phyloP scores from a whole-genome alignment of 2,888 invertebrate genomes.

The Caenorhabditis parvicauda region DNA sequence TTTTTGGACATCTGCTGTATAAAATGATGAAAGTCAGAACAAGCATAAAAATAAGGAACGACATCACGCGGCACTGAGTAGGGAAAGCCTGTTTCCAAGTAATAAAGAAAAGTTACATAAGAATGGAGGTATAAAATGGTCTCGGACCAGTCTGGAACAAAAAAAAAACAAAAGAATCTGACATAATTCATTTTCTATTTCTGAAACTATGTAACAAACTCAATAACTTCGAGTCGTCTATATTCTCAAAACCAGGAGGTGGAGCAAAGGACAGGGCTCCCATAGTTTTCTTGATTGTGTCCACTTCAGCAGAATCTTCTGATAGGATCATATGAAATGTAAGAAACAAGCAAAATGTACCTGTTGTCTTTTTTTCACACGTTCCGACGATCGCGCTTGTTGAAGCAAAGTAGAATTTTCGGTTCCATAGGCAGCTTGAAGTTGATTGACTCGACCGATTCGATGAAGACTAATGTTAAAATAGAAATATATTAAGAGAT shows the following conservation, averaged over 20 bases:
- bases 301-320: constrained; percentile 33
- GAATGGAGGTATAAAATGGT: neutral
- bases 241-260: constrained; percentile 32
- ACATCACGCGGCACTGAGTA: neutral
- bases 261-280: constrained; percentile 28
- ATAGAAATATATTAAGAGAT: too few relatives aligned
- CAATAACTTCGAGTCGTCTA: constrained; percentile 27
- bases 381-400: too few relatives aligned
- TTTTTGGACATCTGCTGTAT: neutral
- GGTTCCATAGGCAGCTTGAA: too few relatives aligned
- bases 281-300: constrained; percentile 32
- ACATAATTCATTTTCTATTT: constrained; percentile 4
- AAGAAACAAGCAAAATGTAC: neutral
- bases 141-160: neutral
- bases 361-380: too few relatives aligned
- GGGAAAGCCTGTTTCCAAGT: neutral
- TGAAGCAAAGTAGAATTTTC: too few relatives aligned
- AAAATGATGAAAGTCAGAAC: neutral
- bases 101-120: neutral
- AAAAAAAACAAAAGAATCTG: neutral
- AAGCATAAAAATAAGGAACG: neutral
- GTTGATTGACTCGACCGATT: too few relatives aligned
- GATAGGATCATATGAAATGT: constrained; percentile 3
- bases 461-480: too few relatives aligned
- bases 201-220: constrained; percentile 20